phyloP scores from a whole-genome alignment of 2,113 vertebrate species.

The Eidolon helvum region DNA sequence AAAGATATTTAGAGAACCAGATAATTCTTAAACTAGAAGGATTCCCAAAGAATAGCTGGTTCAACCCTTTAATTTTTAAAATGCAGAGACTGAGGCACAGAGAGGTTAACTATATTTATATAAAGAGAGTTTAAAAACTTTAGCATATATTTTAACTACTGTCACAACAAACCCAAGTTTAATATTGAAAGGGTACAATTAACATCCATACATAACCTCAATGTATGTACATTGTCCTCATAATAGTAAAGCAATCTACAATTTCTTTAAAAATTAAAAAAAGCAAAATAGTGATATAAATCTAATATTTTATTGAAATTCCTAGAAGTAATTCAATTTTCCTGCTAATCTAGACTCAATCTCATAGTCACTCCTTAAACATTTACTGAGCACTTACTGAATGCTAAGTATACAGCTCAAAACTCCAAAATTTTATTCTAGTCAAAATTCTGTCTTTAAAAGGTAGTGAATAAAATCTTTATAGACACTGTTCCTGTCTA shows the following conservation, averaged over 20 bases:
- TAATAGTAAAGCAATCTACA: background rate
- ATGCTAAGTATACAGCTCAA: background rate
- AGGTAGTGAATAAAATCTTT: slow-evolving; percentile 26
- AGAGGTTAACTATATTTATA: background rate
- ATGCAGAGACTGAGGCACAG: slow-evolving; percentile 21
- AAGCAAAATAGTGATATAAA: background rate
- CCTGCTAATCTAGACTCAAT: background rate
- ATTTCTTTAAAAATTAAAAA: background rate
- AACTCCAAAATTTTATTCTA: slow-evolving; percentile 14
- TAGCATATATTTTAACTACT: background rate
- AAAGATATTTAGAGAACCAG: slow-evolving; percentile 31
- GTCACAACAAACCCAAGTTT: background rate
- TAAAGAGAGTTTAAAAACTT: background rate
- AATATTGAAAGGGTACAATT: background rate
- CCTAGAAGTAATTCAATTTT: slow-evolving; percentile 15
- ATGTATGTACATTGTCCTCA: background rate
- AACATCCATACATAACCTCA: background rate
- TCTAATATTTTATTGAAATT: slow-evolving; percentile 19
- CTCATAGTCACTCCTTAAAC: background rate
- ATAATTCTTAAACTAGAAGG: background rate
- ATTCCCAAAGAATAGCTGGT: background rate
- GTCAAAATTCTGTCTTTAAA: slow-evolving; percentile 15
- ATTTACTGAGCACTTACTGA: slow-evolving; percentile 5
- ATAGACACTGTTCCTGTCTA: background rate
- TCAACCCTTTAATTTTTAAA: background rate